Evolutionary conservation across 2,113 vertebrate genomes (phyloP).

Genomic region (Alces alces): DNA sequence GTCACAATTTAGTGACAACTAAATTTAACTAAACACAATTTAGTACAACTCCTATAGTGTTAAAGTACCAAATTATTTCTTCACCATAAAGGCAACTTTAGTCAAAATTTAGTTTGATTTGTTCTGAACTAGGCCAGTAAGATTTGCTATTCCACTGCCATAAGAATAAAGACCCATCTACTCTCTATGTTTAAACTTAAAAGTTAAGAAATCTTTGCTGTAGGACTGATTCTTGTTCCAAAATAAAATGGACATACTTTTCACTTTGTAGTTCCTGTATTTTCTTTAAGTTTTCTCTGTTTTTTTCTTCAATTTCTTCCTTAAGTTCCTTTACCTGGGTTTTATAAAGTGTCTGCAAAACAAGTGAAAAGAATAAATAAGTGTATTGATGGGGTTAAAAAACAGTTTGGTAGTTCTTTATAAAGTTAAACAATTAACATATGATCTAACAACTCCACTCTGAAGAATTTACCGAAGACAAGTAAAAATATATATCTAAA

Average conservation of each 20-base stretch:
- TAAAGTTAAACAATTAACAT: constrained; percentile 18
- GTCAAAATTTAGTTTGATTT: neutral
- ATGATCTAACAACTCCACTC: neutral
- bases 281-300: constrained; percentile 91
- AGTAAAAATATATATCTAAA: neutral
- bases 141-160: neutral
- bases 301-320: constrained; percentile 96
- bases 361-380: constrained; percentile 41
- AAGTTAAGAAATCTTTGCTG: neutral
- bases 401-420: neutral
- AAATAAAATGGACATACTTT: constrained; percentile 83
- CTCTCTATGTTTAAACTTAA: neutral
- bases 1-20: neutral
- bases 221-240: neutral
- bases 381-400: neutral
- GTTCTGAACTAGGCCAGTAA: neutral
- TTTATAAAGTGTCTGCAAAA: constrained; percentile 97
- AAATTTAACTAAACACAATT: too few species aligned
- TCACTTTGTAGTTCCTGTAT: constrained; percentile 92
- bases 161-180: neutral
- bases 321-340: constrained; percentile 99
- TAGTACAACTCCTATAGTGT: neutral
- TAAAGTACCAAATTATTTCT: neutral
- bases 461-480: neutral
- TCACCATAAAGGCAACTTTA: constrained; percentile 22